phyloP scores from a whole-genome alignment of 2,113 vertebrate species.

The Odocoileus hemionus region DNA sequence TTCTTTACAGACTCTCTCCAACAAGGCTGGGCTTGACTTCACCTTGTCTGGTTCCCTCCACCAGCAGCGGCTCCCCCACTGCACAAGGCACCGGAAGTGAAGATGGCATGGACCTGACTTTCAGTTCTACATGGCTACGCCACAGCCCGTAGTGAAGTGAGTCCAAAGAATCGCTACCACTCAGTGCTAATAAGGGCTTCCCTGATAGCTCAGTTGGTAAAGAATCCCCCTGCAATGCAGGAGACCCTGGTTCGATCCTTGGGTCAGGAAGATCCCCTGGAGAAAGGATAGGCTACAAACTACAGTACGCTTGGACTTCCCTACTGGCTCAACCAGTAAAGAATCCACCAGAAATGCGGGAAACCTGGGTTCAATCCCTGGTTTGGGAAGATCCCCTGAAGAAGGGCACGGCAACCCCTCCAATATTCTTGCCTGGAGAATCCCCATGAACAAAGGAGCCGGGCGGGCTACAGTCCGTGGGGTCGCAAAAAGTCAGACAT shows the following conservation, averaged over 20 bases:
- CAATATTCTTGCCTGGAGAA: neutral
- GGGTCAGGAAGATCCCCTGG: neutral
- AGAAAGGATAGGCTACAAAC: neutral
- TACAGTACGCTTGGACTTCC: neutral
- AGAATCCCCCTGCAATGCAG: neutral
- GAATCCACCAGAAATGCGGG: accelerated
- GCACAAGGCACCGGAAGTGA: accelerated
- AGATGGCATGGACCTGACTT: neutral
- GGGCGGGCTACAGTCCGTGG: neutral
- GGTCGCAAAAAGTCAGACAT: neutral
- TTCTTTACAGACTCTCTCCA: neutral
- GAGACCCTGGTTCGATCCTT: neutral
- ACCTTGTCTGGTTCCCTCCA: neutral
- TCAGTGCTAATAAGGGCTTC: neutral
- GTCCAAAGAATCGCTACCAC: neutral
- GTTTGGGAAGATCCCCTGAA: neutral
- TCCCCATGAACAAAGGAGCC: neutral
- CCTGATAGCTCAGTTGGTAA: neutral
- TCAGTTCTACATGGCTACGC: neutral
- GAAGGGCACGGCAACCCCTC: neutral
- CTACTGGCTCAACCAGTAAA: neutral
- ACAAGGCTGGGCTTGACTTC: neutral
- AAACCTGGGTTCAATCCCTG: neutral
- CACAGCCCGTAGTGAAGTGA: neutral
- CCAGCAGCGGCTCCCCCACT: neutral